Percentiles rank a stretch among this genome's conserved stretches.
phyloP scores from a whole-genome alignment of 2,888 invertebrate genomes.

The Acleris holmiana region DNA sequence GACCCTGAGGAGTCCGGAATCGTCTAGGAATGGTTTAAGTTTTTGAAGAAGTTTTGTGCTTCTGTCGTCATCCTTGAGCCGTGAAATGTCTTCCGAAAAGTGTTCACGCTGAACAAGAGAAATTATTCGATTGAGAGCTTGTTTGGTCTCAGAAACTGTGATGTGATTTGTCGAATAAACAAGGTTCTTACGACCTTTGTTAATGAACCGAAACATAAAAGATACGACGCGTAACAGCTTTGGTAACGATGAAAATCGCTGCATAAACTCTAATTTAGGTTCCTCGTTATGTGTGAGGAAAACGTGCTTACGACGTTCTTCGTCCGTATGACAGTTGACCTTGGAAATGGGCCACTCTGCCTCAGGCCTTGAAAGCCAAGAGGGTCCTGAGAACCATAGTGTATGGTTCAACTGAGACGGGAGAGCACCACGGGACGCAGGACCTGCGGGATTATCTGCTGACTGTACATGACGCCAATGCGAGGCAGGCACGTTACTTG shows the following conservation, averaged over 20 bases:
- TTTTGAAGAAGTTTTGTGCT: not conserved
- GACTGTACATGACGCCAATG: no score
- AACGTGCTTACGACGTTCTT: not conserved
- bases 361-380: no score
- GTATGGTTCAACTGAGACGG: no score
- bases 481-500: no score
- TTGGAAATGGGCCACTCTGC: no score
- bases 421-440: no score
- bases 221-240: not conserved
- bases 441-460: no score
- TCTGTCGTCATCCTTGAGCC: not conserved
- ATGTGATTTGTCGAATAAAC: not conserved
- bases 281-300: not conserved
- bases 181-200: not conserved
- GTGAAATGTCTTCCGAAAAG: not conserved
- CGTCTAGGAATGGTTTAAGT: not conserved
- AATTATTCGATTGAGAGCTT: not conserved
- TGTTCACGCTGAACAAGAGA: not conserved
- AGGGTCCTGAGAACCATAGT: no score
- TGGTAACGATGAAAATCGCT: not conserved
- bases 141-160: not conserved
- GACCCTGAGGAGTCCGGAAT: slow-evolving; percentile 1
- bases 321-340: not conserved
- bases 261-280: not conserved
- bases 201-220: not conserved